phyloP scores from a whole-genome alignment of 2,113 vertebrate species.

The Cyphomyrus plagiostoma region DNA sequence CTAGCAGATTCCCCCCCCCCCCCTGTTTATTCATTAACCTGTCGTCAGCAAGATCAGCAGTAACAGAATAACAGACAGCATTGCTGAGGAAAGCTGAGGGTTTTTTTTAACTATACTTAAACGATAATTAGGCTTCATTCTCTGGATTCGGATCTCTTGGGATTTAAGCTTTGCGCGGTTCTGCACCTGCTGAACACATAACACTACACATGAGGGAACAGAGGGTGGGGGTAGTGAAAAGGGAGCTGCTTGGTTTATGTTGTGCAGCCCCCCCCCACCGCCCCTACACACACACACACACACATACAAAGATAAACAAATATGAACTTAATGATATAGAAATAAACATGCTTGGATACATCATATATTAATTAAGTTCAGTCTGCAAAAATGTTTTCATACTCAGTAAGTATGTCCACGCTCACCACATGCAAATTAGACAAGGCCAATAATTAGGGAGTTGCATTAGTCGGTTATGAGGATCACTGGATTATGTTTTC shows the following conservation, averaged over 20 bases:
- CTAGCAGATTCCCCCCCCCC: background rate
- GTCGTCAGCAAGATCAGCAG: background rate
- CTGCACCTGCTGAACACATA: background rate
- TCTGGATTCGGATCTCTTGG: background rate
- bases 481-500: background rate
- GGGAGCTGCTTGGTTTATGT: background rate
- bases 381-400: background rate
- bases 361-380: background rate
- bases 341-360: background rate
- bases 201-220: background rate
- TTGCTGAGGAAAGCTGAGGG: background rate
- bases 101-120: background rate
- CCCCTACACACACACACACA: background rate
- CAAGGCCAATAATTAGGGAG: background rate
- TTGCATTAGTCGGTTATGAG: background rate
- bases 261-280: too few species aligned
- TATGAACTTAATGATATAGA: background rate
- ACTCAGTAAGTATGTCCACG: background rate
- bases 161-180: background rate
- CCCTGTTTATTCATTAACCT: background rate
- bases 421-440: conserved; percentile 2
- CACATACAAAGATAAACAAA: background rate
- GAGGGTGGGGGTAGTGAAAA: background rate
- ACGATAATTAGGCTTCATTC: background rate
- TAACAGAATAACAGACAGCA: background rate